Evolutionary conservation across 2,113 vertebrate species (phyloP).

Genomic region (Dromiciops gliroides): DNA sequence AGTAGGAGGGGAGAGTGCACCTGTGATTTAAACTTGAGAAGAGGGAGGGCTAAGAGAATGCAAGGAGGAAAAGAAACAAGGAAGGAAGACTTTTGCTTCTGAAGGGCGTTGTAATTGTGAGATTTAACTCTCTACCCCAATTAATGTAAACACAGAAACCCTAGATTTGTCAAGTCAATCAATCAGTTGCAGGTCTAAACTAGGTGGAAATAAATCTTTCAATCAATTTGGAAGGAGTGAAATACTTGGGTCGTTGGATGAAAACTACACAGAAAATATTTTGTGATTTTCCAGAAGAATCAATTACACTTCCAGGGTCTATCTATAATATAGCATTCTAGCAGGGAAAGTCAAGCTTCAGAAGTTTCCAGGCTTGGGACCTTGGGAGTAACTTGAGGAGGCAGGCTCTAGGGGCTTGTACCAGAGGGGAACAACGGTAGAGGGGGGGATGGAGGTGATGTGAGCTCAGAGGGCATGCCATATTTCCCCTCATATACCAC

Average conservation of each 20-base stretch:
- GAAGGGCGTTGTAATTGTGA: background rate
- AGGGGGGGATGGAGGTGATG: background rate
- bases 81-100: background rate
- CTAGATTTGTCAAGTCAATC: background rate
- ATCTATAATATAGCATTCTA: background rate
- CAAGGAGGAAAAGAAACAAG: constrained; percentile 72
- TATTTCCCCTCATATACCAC: background rate
- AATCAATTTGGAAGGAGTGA: background rate
- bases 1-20: constrained; percentile 35
- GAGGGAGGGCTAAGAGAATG: constrained; percentile 43
- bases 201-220: background rate
- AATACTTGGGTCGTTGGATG: background rate
- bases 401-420: background rate
- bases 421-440: background rate
- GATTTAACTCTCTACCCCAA: background rate
- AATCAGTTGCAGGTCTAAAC: background rate
- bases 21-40: background rate
- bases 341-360: background rate
- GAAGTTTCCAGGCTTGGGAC: background rate
- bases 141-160: background rate
- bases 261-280: background rate
- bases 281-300: background rate
- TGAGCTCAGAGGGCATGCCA: background rate
- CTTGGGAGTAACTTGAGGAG: background rate
- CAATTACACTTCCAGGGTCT: background rate